A percentile compares a stretch with the other conserved stretches of the same genome.
Conservation (phyloP, 1,140 invertebrate genomes). For the Bombus breviceps region DNA sequence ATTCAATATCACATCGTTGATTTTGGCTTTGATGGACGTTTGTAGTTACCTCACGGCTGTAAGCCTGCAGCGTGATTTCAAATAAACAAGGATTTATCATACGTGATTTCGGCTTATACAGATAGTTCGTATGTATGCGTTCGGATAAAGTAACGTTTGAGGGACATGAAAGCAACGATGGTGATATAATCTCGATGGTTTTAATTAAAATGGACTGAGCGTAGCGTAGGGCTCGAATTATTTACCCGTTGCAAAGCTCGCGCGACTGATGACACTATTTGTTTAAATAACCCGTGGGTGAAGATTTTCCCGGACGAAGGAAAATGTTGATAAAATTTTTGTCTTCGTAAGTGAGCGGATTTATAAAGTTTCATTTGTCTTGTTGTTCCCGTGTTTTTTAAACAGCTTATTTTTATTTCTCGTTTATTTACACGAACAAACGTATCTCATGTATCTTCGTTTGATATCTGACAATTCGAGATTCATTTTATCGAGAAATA, state of each 20-base stretch:
- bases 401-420: background rate
- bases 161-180: background rate
- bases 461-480: too few species aligned
- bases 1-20: background rate
- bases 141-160: background rate
- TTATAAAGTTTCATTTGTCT: background rate
- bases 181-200: slow-evolving; percentile 7
- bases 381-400: background rate
- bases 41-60: background rate
- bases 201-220: slow-evolving; percentile 37
- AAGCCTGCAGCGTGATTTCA: background rate
- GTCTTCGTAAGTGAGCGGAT: background rate
- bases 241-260: slow-evolving; percentile 4
- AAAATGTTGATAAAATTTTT: background rate
- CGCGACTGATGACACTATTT: background rate
- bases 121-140: background rate
- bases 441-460: too few species aligned
- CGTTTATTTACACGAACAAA: too few species aligned
- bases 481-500: background rate
- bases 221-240: slow-evolving; percentile 3
- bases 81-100: slow-evolving; percentile 15
- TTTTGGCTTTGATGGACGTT: background rate
- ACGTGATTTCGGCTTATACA: slow-evolving; percentile 16
- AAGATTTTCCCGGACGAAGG: background rate
- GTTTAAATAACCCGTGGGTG: background rate